Base-by-base conservation (phyloP, 2,888 invertebrate species). In the Chromoteleia sp. region DNA sequence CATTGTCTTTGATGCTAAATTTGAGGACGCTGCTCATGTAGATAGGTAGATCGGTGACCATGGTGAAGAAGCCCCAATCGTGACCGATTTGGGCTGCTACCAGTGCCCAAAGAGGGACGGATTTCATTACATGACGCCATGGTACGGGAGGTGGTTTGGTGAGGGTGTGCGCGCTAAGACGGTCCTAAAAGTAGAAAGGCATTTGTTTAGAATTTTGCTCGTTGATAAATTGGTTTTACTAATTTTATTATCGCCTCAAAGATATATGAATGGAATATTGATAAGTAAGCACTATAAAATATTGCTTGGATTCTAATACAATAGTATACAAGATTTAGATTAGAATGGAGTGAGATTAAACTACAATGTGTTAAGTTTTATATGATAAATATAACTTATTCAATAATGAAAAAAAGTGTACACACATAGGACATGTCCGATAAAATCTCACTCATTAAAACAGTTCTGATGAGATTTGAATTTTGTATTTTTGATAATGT, bases 101-200 rank as follows among this genome's bases (percentile, higher is more conserved):
- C n/a, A 96, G 89, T 0, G 96, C 96, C 94, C 96, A 95, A 70
- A 96, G 92, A 0, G 96, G 95, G 1, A 94, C 92, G 0, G 95
- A 96, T 68, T 93, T 82, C 0, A 91, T n/a, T 3, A 91, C 73
- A 29, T 90, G 88, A 0, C 86, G 80, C 91, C 91, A 91, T 0
- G 91, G 90, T 6, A 88, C 85, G 6, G 90, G 81, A 0, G 89
- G 87, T 1, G 88, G 86, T 43, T 88, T 87, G 10, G 86, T 84
- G 43, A 89, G 88, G 0, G 91, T 92, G 52, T 91, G 90, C 1
- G 86, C 88, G 21, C 87, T 87, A 86, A 91, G 79, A 2, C 88
- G 87, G 8, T 91, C 91, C 81, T 81, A 45, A 39, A 80, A 71
- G 8, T 33, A 6, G 5, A 8, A 8, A 8, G 8, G 10, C 2